These are phyloP conservation scores for Acanthisitta chloris DNA, from an alignment of 2,113 vertebrate genomes.

Conservation along the genomic window DNA sequence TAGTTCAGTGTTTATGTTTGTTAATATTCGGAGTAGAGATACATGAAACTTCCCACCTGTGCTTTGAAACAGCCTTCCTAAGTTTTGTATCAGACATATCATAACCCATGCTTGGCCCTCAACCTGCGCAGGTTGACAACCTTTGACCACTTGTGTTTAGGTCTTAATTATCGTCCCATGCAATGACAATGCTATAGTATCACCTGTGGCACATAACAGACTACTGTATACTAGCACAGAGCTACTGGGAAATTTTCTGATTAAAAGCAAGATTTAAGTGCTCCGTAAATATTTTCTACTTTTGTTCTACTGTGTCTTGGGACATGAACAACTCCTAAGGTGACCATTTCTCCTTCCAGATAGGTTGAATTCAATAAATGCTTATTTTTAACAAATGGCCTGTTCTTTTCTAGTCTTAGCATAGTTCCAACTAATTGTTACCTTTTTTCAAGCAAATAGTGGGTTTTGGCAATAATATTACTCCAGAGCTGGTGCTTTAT, in stretches of 20 bases:
- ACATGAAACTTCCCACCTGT: neutral
- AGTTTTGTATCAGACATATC: neutral
- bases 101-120: neutral
- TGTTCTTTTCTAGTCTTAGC: neutral
- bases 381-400: neutral
- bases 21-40: neutral
- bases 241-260: neutral
- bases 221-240: neutral
- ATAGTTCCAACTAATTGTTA: neutral
- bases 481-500: neutral
- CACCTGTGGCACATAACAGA: neutral
- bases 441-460: neutral
- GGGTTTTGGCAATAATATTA: accelerated
- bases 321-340: neutral
- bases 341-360: neutral
- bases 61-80: neutral
- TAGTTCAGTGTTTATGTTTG: neutral
- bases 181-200: accelerated
- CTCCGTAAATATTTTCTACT: neutral
- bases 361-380: neutral
- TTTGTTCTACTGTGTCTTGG: neutral
- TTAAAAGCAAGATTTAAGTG: neutral
- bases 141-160: neutral
- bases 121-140: neutral
- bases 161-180: too few species aligned